Conservation (phyloP, 2,113 vertebrate species). For the Reinhardtius hippoglossoides region DNA sequence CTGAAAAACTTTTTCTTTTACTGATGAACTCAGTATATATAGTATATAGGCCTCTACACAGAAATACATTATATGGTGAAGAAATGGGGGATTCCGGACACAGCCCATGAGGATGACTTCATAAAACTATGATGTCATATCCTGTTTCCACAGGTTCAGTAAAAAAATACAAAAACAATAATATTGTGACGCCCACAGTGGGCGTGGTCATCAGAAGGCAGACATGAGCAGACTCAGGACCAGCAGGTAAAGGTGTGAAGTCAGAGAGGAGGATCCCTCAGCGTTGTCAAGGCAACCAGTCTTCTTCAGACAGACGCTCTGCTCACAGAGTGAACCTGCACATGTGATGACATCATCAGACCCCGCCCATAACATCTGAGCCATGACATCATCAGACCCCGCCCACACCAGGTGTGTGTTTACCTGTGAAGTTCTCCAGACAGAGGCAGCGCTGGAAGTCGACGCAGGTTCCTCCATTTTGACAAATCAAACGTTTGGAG, state of each 20-base stretch:
- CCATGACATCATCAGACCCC: neutral
- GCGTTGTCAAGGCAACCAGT: constrained; percentile 74
- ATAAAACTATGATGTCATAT: neutral
- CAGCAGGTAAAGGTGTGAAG: constrained; percentile 58
- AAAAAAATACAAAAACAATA: neutral
- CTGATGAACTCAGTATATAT: too few relatives aligned
- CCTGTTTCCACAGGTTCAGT: neutral
- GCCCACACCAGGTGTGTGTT: neutral
- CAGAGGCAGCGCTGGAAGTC: constrained; percentile 91
- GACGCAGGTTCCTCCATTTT: constrained; percentile 92
- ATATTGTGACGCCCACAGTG: neutral
- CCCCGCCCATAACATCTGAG: neutral
- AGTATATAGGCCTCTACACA: too few relatives aligned
- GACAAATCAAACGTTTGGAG: constrained; percentile 85
- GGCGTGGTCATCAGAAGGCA: neutral
- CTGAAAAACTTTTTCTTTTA: too few relatives aligned
- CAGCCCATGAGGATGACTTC: neutral
- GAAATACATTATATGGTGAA: neutral
- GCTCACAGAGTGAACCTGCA: constrained; percentile 86
- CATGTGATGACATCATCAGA: constrained; percentile 23
- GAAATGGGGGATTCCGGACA: too few relatives aligned
- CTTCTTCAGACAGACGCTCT: constrained; percentile 77
- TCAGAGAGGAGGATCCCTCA: constrained; percentile 58
- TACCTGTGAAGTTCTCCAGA: constrained; percentile 70
- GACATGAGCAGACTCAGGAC: constrained; percentile 55